Evolutionary conservation across 2,113 vertebrate species (phyloP).

Genomic region (Malurus cyaneus): DNA sequence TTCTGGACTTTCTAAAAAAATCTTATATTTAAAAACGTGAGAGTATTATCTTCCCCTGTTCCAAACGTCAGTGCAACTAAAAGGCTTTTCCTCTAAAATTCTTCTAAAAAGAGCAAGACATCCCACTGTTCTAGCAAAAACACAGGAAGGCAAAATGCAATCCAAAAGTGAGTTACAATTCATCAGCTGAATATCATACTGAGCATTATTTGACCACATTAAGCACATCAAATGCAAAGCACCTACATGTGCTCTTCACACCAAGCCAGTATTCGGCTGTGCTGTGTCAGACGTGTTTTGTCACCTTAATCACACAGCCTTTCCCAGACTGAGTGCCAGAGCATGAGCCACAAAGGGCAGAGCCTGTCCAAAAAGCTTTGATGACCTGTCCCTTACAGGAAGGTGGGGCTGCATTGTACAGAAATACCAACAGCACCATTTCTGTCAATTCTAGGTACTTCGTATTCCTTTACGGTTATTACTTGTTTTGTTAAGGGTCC

Average conservation of each 20-base stretch:
- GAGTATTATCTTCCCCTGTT: not conserved
- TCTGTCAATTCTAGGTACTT: not conserved
- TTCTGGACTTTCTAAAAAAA: not conserved
- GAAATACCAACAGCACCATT: not conserved
- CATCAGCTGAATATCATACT: not conserved
- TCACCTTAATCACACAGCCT: not conserved
- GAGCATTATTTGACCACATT: not conserved
- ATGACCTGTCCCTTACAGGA: not conserved
- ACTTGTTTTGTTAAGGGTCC: not conserved
- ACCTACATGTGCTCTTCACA: not conserved
- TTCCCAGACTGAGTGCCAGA: not conserved
- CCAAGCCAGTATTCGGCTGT: not conserved
- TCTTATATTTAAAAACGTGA: not conserved
- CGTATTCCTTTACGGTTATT: not conserved
- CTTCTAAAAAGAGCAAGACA: not conserved
- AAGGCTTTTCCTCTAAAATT: not conserved
- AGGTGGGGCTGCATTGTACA: not conserved
- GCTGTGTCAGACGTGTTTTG: not conserved
- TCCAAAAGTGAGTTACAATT: not conserved
- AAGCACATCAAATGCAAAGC: not conserved
- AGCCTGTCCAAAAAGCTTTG: not conserved
- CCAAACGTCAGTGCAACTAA: not conserved
- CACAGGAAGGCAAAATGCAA: rapidly evolving
- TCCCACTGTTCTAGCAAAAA: not conserved
- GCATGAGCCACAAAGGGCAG: not conserved